phyloP scores from a whole-genome alignment of 2,113 vertebrate species.

The Microtus ochrogaster region DNA sequence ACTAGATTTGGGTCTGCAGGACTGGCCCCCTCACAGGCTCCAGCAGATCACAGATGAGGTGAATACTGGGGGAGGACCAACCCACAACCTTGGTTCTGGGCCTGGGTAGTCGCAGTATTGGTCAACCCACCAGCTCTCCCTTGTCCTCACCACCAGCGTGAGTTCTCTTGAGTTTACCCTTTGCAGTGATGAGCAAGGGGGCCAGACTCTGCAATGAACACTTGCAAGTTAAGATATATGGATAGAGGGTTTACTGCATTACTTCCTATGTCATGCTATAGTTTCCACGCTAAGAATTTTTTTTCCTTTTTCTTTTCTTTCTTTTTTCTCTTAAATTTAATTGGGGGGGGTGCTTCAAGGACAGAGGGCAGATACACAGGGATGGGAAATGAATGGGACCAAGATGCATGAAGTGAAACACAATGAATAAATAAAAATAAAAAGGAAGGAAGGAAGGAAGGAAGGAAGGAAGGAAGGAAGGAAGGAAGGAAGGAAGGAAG shows the following conservation, averaged over 20 bases:
- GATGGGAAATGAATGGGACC: background rate
- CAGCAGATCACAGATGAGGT: background rate
- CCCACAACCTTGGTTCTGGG: background rate
- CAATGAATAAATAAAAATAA: background rate
- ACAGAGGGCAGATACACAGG: background rate
- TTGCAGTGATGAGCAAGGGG: background rate
- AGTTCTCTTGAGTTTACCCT: background rate
- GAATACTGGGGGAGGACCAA: background rate
- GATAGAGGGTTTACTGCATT: background rate
- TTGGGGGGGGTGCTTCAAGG: background rate
- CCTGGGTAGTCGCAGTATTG: background rate
- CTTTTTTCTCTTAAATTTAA: background rate
- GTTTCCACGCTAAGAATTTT: background rate
- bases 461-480: background rate
- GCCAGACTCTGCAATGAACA: background rate
- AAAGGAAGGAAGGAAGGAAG: background rate
- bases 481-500: background rate
- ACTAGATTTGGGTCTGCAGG: background rate
- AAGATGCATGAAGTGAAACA: background rate
- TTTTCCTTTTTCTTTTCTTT: background rate
- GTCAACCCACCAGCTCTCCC: background rate
- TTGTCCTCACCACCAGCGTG: background rate
- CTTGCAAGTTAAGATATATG: background rate
- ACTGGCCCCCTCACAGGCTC: background rate
- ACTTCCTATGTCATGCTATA: background rate